Evolutionary conservation across 2,113 vertebrate genomes (phyloP).

Genomic region (Aptenodytes forsteri): DNA sequence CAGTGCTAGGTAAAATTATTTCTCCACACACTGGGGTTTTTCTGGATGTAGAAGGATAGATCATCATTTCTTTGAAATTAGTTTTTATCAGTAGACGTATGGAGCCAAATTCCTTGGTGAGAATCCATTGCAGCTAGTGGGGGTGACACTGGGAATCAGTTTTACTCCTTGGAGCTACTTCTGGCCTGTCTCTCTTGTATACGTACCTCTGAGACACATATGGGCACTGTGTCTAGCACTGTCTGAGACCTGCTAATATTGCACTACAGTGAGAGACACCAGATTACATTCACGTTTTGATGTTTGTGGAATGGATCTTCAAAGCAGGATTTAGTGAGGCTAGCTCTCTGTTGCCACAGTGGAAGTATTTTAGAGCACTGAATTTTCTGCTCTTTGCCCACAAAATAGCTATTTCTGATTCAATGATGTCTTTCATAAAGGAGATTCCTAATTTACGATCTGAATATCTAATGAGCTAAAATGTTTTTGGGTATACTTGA

Average conservation of each 20-base stretch:
- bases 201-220: background rate
- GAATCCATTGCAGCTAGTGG: background rate
- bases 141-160: background rate
- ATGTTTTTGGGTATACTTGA: background rate
- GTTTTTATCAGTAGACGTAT: accelerated
- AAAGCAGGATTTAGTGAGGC: background rate
- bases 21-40: background rate
- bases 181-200: accelerated
- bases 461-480: background rate
- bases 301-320: background rate
- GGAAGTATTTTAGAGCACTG: background rate
- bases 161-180: background rate
- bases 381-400: background rate
- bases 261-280: background rate
- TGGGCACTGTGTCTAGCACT: background rate
- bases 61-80: background rate
- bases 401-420: background rate
- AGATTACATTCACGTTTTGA: background rate
- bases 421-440: background rate
- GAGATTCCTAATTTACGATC: background rate
- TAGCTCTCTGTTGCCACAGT: background rate
- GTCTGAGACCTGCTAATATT: background rate
- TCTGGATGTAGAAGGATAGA: background rate
- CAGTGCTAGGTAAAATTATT: background rate
- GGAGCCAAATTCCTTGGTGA: background rate